A percentile compares a stretch with the other conserved stretches of the same genome.
Conservation (phyloP, 2,797 vertebrate species). For the Myotis daubentonii region DNA sequence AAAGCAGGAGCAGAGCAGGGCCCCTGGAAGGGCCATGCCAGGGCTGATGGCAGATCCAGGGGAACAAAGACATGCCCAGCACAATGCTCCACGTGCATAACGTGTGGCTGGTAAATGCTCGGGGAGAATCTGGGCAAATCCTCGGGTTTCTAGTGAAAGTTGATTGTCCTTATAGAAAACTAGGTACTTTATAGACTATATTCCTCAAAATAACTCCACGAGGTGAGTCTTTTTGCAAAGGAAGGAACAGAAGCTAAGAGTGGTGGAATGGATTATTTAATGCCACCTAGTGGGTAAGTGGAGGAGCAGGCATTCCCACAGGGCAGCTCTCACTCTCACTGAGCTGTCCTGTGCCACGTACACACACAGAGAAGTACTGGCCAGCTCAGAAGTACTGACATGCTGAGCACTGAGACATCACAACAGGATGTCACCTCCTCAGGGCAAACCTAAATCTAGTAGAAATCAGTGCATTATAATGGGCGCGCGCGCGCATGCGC, state of each 20-base stretch:
- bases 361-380: neutral
- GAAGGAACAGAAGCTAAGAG: neutral
- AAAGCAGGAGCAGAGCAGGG: neutral
- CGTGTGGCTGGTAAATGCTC: neutral
- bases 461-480: neutral
- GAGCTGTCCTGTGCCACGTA: neutral
- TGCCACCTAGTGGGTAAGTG: neutral
- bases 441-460: neutral
- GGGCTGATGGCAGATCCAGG: neutral
- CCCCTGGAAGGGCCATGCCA: accelerated
- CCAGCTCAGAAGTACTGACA: neutral
- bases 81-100: accelerated
- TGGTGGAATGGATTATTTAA: neutral
- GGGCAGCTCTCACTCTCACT: neutral
- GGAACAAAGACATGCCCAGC: accelerated
- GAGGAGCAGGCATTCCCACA: neutral
- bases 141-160: neutral
- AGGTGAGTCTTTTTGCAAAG: neutral
- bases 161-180: neutral
- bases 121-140: neutral
- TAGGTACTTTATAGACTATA: neutral
- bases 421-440: neutral
- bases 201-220: neutral
- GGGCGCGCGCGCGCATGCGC: too few relatives aligned
- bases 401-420: neutral